phyloP scores from a whole-genome alignment of 2,113 vertebrate species.

The Isichthys henryi region DNA sequence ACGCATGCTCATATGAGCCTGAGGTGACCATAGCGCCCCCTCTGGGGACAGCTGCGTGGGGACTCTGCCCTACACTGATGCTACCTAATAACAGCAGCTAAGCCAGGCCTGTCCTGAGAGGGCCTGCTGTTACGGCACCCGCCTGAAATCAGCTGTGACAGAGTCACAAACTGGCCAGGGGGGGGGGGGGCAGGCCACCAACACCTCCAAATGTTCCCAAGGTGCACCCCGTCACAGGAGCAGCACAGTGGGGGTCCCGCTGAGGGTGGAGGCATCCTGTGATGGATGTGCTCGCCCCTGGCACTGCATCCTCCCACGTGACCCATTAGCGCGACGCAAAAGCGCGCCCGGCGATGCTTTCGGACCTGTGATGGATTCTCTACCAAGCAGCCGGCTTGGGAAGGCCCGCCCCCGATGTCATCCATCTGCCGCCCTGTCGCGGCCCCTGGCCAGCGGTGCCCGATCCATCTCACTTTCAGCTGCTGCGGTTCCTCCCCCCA shows the following conservation, averaged over 20 bases:
- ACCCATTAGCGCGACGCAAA: neutral
- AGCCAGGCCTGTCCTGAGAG: constrained; percentile 63
- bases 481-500: neutral
- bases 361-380: neutral
- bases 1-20: neutral
- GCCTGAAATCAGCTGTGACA: constrained; percentile 65
- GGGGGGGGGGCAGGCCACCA: constrained; percentile 27
- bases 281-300: constrained; percentile 20
- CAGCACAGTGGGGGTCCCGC: constrained; percentile 18
- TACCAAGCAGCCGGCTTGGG: neutral
- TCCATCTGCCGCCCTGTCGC: neutral
- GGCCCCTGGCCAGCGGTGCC: neutral
- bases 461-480: neutral
- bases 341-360: neutral
- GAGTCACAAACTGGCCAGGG: constrained; percentile 32
- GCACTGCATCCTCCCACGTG: constrained; percentile 2
- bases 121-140: constrained; percentile 65
- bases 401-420: neutral
- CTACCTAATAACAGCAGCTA: constrained; percentile 63
- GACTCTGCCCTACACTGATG: constrained; percentile 34
- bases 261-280: neutral
- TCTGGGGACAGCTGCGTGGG: neutral
- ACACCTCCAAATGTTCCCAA: constrained; percentile 17
- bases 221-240: neutral
- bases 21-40: neutral